A percentile compares a stretch with the other conserved stretches of the same genome.
Conservation (phyloP, 2,113 vertebrate genomes). For the Chionis minor region DNA sequence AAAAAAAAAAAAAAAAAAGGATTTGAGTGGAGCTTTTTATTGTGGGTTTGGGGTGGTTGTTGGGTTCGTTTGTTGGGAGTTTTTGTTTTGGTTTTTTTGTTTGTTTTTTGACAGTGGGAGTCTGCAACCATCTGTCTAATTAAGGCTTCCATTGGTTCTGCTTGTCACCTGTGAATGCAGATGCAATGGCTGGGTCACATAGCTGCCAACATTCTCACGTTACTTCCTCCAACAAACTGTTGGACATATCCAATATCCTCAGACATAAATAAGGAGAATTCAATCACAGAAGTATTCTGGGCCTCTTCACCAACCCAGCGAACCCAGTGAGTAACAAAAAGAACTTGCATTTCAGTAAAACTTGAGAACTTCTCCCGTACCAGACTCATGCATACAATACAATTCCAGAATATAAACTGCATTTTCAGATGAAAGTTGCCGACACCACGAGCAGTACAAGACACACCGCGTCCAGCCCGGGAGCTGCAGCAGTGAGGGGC, state of each 20-base stretch:
- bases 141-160: not conserved
- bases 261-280: not conserved
- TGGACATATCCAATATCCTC: not conserved
- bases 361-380: not conserved
- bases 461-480: rapidly evolving
- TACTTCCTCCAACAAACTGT: not conserved
- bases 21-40: not conserved
- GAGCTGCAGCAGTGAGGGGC: not conserved
- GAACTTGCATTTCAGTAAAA: not conserved
- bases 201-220: not conserved
- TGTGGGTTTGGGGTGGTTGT: no score
- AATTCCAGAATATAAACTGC: not conserved
- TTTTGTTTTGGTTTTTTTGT: no score
- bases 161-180: not conserved
- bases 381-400: not conserved
- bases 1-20: not conserved
- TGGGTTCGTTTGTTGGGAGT: no score
- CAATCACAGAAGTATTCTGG: not conserved
- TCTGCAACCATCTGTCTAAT: not conserved
- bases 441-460: no score
- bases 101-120: not conserved
- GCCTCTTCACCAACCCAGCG: not conserved
- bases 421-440: not conserved
- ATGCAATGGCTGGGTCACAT: not conserved
- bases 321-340: not conserved